A percentile compares a stretch with the other conserved stretches of the same genome.
Evolutionary conservation across 2,888 invertebrate species (phyloP).

Genomic region (Sarcophaga carnaria): DNA sequence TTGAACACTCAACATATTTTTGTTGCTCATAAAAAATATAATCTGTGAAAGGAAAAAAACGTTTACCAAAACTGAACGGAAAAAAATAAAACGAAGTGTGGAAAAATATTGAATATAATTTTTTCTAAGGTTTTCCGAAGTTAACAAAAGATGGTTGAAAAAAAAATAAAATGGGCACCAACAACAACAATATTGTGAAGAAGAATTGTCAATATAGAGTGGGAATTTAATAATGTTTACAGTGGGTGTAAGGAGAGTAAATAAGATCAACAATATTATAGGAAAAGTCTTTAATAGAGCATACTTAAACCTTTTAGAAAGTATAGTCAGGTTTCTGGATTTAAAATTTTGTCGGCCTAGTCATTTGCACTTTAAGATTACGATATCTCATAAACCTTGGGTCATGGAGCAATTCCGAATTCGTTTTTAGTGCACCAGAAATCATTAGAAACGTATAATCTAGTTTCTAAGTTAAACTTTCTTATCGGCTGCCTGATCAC

Average conservation of each 20-base stretch:
- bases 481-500: no score
- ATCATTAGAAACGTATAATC: no score
- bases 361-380: no score
- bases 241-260: background rate
- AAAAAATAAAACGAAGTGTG: background rate
- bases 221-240: conserved; percentile 26
- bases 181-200: background rate
- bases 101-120: conserved; percentile 54
- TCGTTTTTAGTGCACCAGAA: no score
- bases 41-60: conserved; percentile 30
- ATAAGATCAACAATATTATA: no score
- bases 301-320: no score
- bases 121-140: conserved; percentile 1
- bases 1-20: conserved; percentile 31
- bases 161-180: background rate
- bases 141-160: background rate
- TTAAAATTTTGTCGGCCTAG: no score
- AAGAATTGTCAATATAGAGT: background rate
- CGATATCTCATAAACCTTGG: no score
- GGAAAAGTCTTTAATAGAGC: no score
- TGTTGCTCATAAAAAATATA: conserved; percentile 50
- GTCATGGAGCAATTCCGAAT: no score
- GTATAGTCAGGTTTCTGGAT: no score
- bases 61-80: background rate
- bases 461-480: no score